These are phyloP conservation scores for Amblyornis subalaris DNA, from an alignment of 2,113 vertebrate genomes.

Conservation along the genomic window DNA sequence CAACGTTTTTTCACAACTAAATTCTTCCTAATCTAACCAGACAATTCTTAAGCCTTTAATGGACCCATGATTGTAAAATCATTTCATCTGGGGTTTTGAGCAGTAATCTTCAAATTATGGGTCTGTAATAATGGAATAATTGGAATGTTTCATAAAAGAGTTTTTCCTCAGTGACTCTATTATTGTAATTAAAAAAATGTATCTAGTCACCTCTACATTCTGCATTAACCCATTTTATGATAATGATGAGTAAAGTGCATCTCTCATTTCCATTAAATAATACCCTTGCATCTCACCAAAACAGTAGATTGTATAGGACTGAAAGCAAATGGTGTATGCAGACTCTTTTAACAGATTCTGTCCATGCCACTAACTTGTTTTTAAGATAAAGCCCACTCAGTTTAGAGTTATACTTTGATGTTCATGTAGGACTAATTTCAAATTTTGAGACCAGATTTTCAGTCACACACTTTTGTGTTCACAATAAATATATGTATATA, in stretches of 20 bases:
- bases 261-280: not conserved
- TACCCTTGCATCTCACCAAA: not conserved
- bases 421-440: not conserved
- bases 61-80: constrained; percentile 26
- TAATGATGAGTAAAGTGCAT: constrained; percentile 8
- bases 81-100: constrained; percentile 34
- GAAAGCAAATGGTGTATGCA: not conserved
- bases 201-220: not conserved
- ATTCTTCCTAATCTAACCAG: not conserved
- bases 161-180: not conserved
- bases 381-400: constrained; percentile 1
- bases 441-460: not conserved
- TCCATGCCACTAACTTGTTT: constrained; percentile 7
- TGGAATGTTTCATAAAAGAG: constrained; percentile 32
- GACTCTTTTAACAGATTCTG: not conserved
- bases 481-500: not conserved
- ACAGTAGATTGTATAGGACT: not conserved
- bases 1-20: not conserved
- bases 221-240: constrained; percentile 34
- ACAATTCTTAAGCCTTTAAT: constrained; percentile 43
- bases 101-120: constrained; percentile 53
- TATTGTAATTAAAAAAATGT: constrained; percentile 32
- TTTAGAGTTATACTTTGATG: not conserved
- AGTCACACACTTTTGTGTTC: not conserved
- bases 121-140: constrained; percentile 17